Base-by-base conservation (phyloP, 2,888 invertebrate species). In the Drosophila multiciliata region DNA sequence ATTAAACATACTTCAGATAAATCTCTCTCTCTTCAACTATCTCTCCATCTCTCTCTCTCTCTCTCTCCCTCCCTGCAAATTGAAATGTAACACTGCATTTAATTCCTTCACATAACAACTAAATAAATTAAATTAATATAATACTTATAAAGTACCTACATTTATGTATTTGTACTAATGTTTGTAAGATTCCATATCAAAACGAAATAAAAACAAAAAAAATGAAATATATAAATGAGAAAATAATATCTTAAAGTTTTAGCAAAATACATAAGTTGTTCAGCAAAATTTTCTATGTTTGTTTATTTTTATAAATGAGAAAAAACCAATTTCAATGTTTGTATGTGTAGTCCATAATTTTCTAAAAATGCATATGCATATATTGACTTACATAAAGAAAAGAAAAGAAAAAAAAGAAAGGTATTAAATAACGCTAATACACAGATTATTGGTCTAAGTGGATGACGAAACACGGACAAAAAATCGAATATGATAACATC, bases 301-400 rank as follows among this genome's bases (percentile, higher is more conserved):
- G 70, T 80, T 87, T 87, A 85, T 87, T 87, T 87, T 84, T 87
- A 75, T 82, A 83, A 72, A 78, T 49, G 55, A 69, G 58, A 65
- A 49, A 40, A 29, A 36, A 38, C 26, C 42, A 62, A 66, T 64
- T 75, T 67, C 33, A 60, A 84, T 73, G 85, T 85, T 85, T 84
- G 80, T 87, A 87, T 84, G 83, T 84, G 88, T 84, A 85, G 88
- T 87, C 83, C 86, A 84, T 86, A 85, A 85, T 83, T 85, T 82
- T 85, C 83, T 82, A 83, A 82, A 82, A 82, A 82, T 73, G 64
- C 75, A 84, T 87, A 84, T 82, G 68, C 54, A 75, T 69, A 63
- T 33, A 68, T 61, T 69, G 60, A 64, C 54, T 53, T 42, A 42
- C 20, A 17, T 9, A 68, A 32, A 54, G 54, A 64, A 62, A 55